Base-by-base conservation (phyloP, 2,888 invertebrate genomes). In the Cantharis rufa region DNA sequence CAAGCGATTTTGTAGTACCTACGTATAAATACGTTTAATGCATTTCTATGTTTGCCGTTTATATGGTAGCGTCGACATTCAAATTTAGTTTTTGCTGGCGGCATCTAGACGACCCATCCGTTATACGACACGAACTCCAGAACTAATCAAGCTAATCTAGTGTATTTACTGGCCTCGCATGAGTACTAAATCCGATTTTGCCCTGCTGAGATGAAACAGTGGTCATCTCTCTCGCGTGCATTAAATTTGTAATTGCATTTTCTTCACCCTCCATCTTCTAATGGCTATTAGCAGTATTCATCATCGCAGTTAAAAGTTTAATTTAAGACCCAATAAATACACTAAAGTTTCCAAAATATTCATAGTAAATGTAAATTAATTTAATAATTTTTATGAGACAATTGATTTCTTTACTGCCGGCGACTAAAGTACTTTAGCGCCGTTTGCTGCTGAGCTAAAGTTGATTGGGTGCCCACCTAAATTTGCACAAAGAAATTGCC, bases 111-210 rank as follows among this genome's bases (percentile, higher is more conserved):
- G 78, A 80, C 74, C 74, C 48, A 62, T 32, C 79, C 80, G 79
- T 81, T 81, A 79, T 82, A 80, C 81, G 81, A 80, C 81, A 82
- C 81, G 82, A 84, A 83, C 83, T 84, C 83, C 82, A 82, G 84
- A 85, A 85, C 86, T 86, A 86, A 86, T 86, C 86, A 86, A 85
- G 83, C 86, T 86, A 86, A 86, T 86, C 85, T 84, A 85, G 81
- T 83, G 85, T 84, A 84, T 86, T 86, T 85, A 85, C 84, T 84
- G 84, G 84, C 82, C 84, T 83, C 84, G 83, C 82, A 85, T 82
- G 84, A 83, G 83, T 82, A 82, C 82, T 84, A 84, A 84, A 84
- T 84, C 84, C 82, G 84, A 83, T 83, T 83, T 82, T 77, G 81
- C 80, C 81, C 82, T 77, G 81, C 72, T 79, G 81, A 82, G 80